These are phyloP conservation scores for Drosophila niveifrons DNA, from an alignment of 2,888 invertebrate genomes.

Conservation along the genomic window DNA sequence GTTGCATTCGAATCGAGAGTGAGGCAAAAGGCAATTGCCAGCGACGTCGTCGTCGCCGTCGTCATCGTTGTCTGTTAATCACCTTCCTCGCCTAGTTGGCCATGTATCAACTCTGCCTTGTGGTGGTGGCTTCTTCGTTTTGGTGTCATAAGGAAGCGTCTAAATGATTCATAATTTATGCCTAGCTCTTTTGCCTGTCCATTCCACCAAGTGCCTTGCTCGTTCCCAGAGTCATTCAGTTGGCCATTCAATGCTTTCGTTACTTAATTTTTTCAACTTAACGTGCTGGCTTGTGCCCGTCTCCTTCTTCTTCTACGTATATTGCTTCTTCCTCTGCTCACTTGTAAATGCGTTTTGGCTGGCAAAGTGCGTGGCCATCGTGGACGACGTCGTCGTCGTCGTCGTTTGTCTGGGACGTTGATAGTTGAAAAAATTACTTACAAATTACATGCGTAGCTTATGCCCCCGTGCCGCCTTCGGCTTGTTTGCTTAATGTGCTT, in stretches of 20 bases:
- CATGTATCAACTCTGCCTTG: conserved; percentile 45
- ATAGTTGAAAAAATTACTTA: conserved; percentile 81
- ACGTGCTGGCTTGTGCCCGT: conserved; percentile 70
- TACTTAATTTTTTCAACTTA: conserved; percentile 77
- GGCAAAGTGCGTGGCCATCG: conserved; percentile 61
- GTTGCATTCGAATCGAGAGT: conserved; percentile 19
- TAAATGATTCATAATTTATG: conserved; percentile 83
- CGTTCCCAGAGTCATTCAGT: conserved; percentile 54
- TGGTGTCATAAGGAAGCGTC: conserved; percentile 83
- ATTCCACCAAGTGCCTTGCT: conserved; percentile 33
- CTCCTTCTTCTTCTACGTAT: conserved; percentile 4
- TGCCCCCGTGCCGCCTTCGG: conserved; percentile 78
- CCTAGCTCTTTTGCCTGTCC: conserved; percentile 53
- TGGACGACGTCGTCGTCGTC: conserved; percentile 33
- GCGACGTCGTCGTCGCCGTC: conserved; percentile 11
- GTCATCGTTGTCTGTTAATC: conserved; percentile 45
- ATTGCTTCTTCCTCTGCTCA: conserved; percentile 1
- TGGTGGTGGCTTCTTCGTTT: conserved; percentile 63
- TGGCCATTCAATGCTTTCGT: conserved; percentile 75
- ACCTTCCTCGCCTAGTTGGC: conserved; percentile 51
- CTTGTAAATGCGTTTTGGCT: conserved; percentile 64
- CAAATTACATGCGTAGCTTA: conserved; percentile 82
- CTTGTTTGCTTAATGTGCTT: conserved; percentile 76
- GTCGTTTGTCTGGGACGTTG: conserved; percentile 72
- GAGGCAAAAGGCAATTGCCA: conserved; percentile 15